A percentile compares a stretch with the other conserved stretches of the same genome.
Conservation (phyloP, 2,797 vertebrate species). For the Sebastes taczanowskii region DNA sequence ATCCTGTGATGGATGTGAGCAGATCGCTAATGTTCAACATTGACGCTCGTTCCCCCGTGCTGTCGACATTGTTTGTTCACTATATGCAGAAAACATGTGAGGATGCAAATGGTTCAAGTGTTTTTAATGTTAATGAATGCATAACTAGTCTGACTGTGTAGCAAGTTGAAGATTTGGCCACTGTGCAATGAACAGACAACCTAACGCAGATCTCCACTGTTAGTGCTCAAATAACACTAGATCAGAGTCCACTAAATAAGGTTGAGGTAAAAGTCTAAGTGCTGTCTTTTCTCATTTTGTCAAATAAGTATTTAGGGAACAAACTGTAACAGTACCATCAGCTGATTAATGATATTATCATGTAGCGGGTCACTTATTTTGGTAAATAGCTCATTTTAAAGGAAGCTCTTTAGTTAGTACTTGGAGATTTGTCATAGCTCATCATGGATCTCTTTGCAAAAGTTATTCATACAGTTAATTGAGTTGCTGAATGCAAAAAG, state of each 20-base stretch:
- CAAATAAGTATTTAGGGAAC: neutral
- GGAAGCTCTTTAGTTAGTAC: neutral
- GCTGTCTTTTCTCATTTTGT: slow-evolving; percentile 13
- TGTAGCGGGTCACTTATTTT: slow-evolving; percentile 7
- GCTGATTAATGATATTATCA: neutral
- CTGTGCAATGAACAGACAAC: slow-evolving; percentile 45
- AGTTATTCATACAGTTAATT: slow-evolving; percentile 30
- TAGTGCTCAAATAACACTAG: slow-evolving; percentile 12
- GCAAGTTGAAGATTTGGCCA: slow-evolving; percentile 55
- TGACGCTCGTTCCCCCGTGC: neutral
- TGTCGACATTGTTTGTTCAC: neutral
- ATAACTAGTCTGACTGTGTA: neutral
- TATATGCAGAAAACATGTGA: neutral
- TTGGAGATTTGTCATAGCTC: slow-evolving; percentile 5
- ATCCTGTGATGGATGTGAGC: slow-evolving; percentile 10
- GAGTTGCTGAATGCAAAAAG: slow-evolving; percentile 36
- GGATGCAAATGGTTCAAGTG: slow-evolving; percentile 1
- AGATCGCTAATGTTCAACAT: neutral
- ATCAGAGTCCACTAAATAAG: slow-evolving; percentile 19
- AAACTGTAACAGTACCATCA: neutral
- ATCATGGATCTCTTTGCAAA: neutral
- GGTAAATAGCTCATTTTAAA: slow-evolving; percentile 13
- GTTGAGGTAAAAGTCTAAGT: slow-evolving; percentile 19
- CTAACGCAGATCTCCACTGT: neutral
- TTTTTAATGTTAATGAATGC: slow-evolving; percentile 7